Evolutionary conservation across 2,797 vertebrate species (phyloP).

Genomic region (Cygnus olor): DNA sequence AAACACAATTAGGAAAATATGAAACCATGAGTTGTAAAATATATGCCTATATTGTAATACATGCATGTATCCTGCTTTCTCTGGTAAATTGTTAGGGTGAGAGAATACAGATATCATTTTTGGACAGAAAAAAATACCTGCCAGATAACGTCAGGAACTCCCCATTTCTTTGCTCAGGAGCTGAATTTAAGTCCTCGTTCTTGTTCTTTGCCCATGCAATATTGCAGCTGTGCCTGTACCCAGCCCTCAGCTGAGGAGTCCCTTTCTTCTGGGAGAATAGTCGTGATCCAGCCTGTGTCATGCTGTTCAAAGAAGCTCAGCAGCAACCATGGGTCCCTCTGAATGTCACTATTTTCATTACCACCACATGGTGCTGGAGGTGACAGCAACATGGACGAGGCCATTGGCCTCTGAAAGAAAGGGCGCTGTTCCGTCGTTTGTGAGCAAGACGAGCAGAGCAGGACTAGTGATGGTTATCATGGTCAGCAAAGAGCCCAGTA

Average conservation of each 20-base stretch:
- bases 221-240: neutral
- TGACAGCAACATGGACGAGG: neutral
- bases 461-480: neutral
- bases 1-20: neutral
- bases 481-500: neutral
- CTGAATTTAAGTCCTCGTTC: neutral
- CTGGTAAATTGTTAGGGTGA: neutral
- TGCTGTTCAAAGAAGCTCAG: neutral
- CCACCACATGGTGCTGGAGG: fast-evolving
- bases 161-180: neutral
- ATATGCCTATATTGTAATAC: neutral
- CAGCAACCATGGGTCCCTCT: neutral
- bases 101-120: neutral
- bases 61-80: neutral
- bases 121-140: neutral
- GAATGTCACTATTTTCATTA: fast-evolving
- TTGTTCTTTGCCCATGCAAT: neutral
- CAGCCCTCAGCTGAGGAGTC: neutral
- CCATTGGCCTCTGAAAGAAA: fast-evolving
- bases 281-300: neutral
- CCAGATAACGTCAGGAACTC: neutral
- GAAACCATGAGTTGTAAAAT: neutral
- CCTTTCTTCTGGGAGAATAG: neutral
- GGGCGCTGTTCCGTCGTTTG: fast-evolving
- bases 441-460: neutral